A percentile compares a stretch with the other conserved stretches of the same genome.
Conservation (phyloP, 1,140 invertebrate genomes). For the Eriocheir sinensis region DNA sequence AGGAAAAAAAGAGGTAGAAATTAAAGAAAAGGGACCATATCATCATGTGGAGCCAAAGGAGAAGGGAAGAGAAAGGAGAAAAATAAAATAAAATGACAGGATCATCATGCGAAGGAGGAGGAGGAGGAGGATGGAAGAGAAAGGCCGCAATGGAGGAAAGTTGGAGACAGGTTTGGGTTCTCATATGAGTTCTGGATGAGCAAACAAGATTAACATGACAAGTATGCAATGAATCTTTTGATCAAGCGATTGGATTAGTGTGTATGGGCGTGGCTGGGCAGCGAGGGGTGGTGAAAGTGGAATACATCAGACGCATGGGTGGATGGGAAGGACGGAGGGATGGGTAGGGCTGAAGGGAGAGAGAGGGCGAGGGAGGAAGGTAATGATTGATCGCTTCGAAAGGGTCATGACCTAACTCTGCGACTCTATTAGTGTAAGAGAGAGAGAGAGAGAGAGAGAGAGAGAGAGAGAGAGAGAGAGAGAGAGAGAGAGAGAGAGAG, state of each 20-base stretch:
- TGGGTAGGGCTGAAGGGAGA: background rate
- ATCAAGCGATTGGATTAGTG: background rate
- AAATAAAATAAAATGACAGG: too few relatives aligned
- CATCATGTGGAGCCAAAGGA: background rate
- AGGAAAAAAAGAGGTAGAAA: too few relatives aligned
- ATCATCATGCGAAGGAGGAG: too few relatives aligned
- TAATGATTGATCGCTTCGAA: background rate
- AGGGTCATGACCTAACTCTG: background rate
- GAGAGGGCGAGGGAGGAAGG: background rate
- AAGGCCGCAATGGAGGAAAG: background rate
- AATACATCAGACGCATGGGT: background rate
- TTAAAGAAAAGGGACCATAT: too few relatives aligned
- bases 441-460: background rate
- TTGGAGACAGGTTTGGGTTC: background rate
- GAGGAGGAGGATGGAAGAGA: background rate
- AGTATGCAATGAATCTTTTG: background rate
- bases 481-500: background rate
- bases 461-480: background rate
- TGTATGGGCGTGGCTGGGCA: background rate
- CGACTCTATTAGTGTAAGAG: background rate
- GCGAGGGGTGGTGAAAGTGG: background rate
- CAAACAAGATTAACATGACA: background rate
- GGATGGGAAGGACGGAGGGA: background rate
- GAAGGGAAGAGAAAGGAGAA: background rate
- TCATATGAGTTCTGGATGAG: too few relatives aligned